Evolutionary conservation across 2,888 invertebrate genomes (phyloP).

Genomic region (Drosophila gaucha): DNA sequence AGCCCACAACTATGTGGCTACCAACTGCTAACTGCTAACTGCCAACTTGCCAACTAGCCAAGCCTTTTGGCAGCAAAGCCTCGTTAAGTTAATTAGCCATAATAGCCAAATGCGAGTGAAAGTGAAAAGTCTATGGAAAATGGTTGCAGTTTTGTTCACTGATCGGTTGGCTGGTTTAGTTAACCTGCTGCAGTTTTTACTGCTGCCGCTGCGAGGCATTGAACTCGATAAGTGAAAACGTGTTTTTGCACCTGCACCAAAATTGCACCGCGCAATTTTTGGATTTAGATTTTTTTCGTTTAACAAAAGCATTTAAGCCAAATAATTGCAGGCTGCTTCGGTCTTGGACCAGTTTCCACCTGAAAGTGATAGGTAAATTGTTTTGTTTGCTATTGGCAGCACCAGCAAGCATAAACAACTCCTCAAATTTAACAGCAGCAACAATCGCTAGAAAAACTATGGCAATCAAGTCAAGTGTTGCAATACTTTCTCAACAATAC

Average conservation of each 20-base stretch:
- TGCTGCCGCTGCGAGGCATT: constrained; percentile 58
- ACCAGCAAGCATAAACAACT: constrained; percentile 3
- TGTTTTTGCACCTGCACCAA: constrained; percentile 62
- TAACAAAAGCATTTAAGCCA: constrained; percentile 29
- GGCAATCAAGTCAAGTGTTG: constrained; percentile 42
- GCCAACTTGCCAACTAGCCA: constrained; percentile 22
- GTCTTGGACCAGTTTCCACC: constrained; percentile 48
- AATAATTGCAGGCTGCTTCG: constrained; percentile 42
- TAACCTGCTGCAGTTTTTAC: constrained; percentile 3
- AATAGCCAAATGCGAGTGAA: constrained; percentile 61
- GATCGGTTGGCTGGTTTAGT: constrained; percentile 49
- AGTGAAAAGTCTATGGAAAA: constrained; percentile 71
- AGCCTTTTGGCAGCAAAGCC: constrained; percentile 26
- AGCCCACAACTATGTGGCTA: constrained; percentile 6
- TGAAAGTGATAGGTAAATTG: constrained; percentile 57
- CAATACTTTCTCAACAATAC: constrained; percentile 23
- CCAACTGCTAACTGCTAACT: background rate
- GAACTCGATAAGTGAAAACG: constrained; percentile 64
- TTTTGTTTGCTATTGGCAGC: constrained; percentile 18
- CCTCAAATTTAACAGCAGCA: background rate
- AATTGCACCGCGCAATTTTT: constrained; percentile 37
- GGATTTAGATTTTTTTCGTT: background rate
- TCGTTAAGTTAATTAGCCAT: constrained; percentile 64
- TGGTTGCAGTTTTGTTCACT: constrained; percentile 27
- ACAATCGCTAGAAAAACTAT: constrained; percentile 20